Evolutionary conservation across 2,797 vertebrate genomes (phyloP).

Genomic region (Ceryle rudis): DNA sequence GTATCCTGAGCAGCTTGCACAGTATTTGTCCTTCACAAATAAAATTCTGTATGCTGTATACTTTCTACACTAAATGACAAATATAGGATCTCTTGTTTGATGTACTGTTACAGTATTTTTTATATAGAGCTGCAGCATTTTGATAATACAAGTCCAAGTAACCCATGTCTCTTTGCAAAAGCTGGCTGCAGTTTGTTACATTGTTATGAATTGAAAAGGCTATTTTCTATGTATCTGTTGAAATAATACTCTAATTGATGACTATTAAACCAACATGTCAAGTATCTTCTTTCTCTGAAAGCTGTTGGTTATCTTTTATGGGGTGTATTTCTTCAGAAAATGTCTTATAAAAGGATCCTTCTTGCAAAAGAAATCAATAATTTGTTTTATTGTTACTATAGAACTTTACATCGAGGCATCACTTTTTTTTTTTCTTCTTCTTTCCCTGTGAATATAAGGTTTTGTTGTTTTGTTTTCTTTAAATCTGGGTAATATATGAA

Average conservation of each 20-base stretch:
- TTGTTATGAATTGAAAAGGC: not conserved
- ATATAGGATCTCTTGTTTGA: not conserved
- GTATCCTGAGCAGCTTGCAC: not conserved
- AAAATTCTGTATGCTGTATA: not conserved
- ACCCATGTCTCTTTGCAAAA: not conserved
- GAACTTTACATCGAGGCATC: not conserved
- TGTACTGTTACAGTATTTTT: not conserved
- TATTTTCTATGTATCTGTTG: not conserved
- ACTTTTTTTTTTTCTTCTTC: not conserved
- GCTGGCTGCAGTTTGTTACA: not conserved
- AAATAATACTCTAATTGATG: not conserved
- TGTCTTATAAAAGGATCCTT: not conserved
- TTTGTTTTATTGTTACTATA: not conserved
- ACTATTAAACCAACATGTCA: not conserved
- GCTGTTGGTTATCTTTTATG: not conserved
- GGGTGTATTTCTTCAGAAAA: not conserved
- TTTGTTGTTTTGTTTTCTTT: not conserved
- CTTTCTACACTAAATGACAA: not conserved
- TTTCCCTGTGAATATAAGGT: not conserved
- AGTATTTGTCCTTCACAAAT: not conserved
- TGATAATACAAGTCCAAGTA: not conserved
- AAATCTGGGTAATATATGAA: not conserved
- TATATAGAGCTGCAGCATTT: not conserved
- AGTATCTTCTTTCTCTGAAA: not conserved
- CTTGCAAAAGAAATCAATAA: not conserved